Conservation (phyloP, 2,113 vertebrate species). For the Ctenodactylus gundi region DNA sequence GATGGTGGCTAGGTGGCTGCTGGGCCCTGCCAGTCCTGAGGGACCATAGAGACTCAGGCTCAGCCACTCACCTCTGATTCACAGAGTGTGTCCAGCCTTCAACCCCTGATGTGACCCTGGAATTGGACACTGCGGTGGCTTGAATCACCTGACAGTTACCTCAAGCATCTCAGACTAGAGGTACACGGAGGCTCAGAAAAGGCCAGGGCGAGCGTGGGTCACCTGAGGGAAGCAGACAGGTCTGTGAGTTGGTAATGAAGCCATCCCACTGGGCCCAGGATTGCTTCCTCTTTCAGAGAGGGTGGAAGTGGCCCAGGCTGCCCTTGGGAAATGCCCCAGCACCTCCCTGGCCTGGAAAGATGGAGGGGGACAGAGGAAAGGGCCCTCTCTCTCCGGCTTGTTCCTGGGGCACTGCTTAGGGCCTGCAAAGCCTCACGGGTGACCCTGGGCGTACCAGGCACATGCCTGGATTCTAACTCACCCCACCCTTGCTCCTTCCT, state of each 20-base stretch:
- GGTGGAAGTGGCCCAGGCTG: neutral
- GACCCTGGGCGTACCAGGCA: neutral
- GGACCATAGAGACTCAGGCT: neutral
- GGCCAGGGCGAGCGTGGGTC: neutral
- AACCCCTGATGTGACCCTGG: neutral
- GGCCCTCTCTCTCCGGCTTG: neutral
- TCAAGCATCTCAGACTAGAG: neutral
- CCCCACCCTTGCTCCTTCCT: neutral
- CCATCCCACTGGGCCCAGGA: neutral
- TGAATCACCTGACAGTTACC: neutral
- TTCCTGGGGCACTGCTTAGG: neutral
- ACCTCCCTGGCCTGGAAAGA: neutral
- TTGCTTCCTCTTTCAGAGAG: neutral
- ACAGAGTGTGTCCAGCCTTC: too few relatives aligned
- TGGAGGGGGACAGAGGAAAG: too few relatives aligned
- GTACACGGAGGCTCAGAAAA: conserved; percentile 23
- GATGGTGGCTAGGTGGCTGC: neutral
- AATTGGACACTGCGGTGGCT: neutral
- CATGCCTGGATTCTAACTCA: neutral
- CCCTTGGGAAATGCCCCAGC: neutral
- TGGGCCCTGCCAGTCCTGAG: neutral
- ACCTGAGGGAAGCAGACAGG: neutral
- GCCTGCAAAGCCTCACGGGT: neutral
- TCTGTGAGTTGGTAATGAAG: neutral
- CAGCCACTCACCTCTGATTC: neutral